Conservation (phyloP, 2,888 invertebrate species). For the Orthosia cruda region DNA sequence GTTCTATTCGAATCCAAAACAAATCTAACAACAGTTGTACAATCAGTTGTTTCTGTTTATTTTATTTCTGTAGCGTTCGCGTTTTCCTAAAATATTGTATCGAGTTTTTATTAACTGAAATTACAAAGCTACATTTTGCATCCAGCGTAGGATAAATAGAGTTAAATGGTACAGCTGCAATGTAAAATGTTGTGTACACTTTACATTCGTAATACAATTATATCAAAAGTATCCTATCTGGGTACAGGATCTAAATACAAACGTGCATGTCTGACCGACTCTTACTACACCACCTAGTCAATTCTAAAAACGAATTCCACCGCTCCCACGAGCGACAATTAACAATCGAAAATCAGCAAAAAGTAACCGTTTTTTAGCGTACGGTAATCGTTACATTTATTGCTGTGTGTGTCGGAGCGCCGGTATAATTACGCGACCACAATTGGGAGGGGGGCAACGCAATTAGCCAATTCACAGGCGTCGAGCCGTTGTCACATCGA, state of each 20-base stretch:
- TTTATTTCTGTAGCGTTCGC: background rate
- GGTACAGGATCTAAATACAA: background rate
- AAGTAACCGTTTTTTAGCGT: constrained; percentile 53
- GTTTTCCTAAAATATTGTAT: constrained; percentile 12
- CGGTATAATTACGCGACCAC: constrained; percentile 76
- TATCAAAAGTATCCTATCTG: background rate
- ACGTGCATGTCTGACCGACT: background rate
- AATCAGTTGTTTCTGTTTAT: background rate
- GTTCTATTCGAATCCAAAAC: constrained; percentile 48
- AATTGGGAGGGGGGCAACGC: constrained; percentile 74
- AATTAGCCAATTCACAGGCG: constrained; percentile 76
- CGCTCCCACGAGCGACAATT: constrained; percentile 15
- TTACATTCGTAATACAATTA: background rate
- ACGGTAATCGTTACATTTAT: constrained; percentile 70
- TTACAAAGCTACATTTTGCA: background rate
- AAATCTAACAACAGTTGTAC: constrained; percentile 45
- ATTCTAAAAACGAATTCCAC: constrained; percentile 34
- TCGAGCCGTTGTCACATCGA: constrained; percentile 72
- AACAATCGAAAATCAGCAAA: constrained; percentile 42
- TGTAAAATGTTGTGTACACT: background rate
- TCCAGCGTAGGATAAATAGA: background rate
- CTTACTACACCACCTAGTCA: background rate
- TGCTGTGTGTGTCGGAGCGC: constrained; percentile 64
- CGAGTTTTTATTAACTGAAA: constrained; percentile 1
- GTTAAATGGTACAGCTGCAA: background rate